Evolutionary conservation across 1,140 invertebrate species (phyloP), one percentile per base, ranked within the genome.

Genomic region (Pseudomyrmex pallidus): DNA sequence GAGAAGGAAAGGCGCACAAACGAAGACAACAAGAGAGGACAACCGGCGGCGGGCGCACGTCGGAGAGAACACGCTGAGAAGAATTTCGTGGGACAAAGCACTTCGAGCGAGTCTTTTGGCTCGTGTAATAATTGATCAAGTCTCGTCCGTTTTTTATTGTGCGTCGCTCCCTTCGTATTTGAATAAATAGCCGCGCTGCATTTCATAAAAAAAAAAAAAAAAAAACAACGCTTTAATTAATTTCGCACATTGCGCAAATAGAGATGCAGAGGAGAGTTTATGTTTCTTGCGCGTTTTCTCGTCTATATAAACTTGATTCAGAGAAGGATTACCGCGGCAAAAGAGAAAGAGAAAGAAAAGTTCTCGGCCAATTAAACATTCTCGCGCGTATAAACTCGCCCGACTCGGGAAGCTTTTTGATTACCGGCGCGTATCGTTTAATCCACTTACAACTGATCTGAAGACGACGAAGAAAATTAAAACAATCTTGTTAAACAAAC

Each of bases 61-160:
- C 7, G 12, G 54, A 25, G 61, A 74, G n/a, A 64, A 48, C 35
- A 4, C 35, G 22, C n/a, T 61, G 15, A 50, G 64, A 22, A 17
- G 17, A 72, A 83, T 83, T 80, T 80, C 66, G 68, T 86, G 82
- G 85, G 82, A 89, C 82, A 86, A 90, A 90, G 70, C 66, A 85
- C 44, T 9, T 13, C 48, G 44, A 77, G 46, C 17, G 80, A 80
- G 74, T 84, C 68, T 57, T 68, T 57, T 68, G 67, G 77, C 44
- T 84, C 50, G 64, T 52, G 54, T 63, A 66, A 76, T 87, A 87
- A 89, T 89, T 89, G 87, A 22, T 87, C 74, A 74, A 82, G 73
- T 88, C 74, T 66, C 66, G 5, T 82, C 56, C 56, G 61, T 77
- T 66, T 25, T 52, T n/a, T 5, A n/a, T 1, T 57, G 72, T 68